A percentile compares a stretch with the other conserved stretches of the same genome.
phyloP scores from a whole-genome alignment of 2,888 invertebrate species.

The Hypercompe scribonia region DNA sequence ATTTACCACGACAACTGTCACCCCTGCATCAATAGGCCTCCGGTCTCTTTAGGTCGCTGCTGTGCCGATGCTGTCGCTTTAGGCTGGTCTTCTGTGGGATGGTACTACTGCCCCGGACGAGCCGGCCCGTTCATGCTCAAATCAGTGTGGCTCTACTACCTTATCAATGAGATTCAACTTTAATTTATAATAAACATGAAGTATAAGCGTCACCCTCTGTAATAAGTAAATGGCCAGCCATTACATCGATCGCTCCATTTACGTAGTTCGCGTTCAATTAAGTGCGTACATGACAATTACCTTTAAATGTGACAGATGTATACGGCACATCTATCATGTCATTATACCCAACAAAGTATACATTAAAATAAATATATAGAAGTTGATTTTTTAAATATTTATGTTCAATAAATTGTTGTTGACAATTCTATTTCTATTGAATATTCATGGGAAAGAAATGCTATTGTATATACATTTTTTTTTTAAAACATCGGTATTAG shows the following conservation, averaged over 20 bases:
- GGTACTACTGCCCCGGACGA: too few species aligned
- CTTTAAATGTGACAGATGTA: not conserved
- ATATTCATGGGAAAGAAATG: not conserved
- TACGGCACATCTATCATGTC: not conserved
- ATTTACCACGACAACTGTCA: too few species aligned
- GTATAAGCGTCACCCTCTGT: not conserved
- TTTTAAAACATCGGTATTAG: too few species aligned
- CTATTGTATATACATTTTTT: too few species aligned
- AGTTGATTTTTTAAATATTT: not conserved
- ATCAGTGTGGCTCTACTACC: too few species aligned
- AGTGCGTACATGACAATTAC: not conserved
- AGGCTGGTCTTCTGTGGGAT: too few species aligned
- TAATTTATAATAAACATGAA: not conserved
- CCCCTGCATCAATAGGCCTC: too few species aligned
- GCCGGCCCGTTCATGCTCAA: too few species aligned
- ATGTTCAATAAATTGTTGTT: not conserved
- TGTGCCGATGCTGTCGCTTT: too few species aligned
- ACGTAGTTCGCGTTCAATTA: not conserved
- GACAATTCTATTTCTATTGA: not conserved
- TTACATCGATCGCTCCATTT: not conserved
- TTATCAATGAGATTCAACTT: not conserved
- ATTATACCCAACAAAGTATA: not conserved
- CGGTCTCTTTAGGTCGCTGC: too few species aligned
- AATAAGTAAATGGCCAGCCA: not conserved
- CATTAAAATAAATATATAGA: not conserved